A percentile compares a stretch with the other conserved stretches of the same genome.
Conservation (phyloP, 2,888 invertebrate species). For the Drosophila algonquin region DNA sequence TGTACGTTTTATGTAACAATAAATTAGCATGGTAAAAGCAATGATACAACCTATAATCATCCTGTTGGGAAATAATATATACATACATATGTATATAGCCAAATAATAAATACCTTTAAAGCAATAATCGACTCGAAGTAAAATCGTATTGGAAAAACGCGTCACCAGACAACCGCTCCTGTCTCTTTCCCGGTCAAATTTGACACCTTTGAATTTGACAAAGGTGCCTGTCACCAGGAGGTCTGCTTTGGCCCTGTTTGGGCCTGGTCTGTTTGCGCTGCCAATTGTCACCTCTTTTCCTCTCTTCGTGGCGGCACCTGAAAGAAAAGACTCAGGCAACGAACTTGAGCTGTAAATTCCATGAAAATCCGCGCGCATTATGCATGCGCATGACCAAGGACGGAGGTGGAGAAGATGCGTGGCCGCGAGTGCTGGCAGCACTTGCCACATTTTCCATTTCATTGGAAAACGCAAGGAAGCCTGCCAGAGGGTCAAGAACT, state of each 20-base stretch:
- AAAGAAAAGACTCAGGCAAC: constrained; percentile 27
- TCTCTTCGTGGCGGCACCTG: background rate
- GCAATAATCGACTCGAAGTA: background rate
- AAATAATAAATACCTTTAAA: background rate
- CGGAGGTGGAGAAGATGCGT: background rate
- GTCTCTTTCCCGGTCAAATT: constrained; percentile 21
- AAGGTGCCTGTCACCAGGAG: constrained; percentile 18
- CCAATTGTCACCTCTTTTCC: constrained; percentile 41
- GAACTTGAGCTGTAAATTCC: constrained; percentile 50
- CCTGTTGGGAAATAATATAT: background rate
- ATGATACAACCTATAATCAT: too few species aligned
- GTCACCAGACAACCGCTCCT: constrained; percentile 5
- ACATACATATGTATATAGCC: background rate
- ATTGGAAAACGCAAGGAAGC: constrained; percentile 47
- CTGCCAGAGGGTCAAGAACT: constrained; percentile 10
- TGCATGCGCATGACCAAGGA: constrained; percentile 31
- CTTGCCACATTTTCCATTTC: constrained; percentile 58
- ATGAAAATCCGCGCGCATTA: constrained; percentile 31
- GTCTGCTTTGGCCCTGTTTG: constrained; percentile 2
- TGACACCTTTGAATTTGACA: constrained; percentile 33
- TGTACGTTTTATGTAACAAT: background rate
- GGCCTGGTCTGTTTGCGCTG: constrained; percentile 5
- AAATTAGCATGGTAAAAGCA: background rate
- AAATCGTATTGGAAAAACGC: constrained; percentile 14
- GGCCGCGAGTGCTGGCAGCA: constrained; percentile 31